These are phyloP conservation scores for Sebastiscus tertius DNA, from an alignment of 2,797 vertebrate genomes.

Conservation along the genomic window DNA sequence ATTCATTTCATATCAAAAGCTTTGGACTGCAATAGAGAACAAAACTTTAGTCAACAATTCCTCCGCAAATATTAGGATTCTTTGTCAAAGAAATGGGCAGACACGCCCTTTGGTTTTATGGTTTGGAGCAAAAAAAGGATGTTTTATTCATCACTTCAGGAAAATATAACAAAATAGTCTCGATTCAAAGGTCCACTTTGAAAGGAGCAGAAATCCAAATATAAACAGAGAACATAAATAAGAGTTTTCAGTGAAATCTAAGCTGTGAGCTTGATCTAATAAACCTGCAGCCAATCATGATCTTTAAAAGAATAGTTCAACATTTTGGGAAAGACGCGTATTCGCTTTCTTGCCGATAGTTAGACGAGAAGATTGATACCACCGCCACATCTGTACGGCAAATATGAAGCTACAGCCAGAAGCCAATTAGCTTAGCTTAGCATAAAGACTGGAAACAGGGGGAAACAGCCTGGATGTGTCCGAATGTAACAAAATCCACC, in stretches of 20 bases:
- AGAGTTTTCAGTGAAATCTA: background rate
- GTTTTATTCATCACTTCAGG: background rate
- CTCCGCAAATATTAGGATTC: background rate
- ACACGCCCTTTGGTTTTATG: background rate
- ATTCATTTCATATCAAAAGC: conserved; percentile 1
- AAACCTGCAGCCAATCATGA: background rate
- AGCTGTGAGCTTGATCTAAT: background rate
- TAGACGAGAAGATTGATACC: background rate
- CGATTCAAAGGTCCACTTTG: background rate
- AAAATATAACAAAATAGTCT: background rate
- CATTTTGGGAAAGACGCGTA: background rate
- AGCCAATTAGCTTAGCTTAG: background rate
- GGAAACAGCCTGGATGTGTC: background rate
- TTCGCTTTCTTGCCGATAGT: background rate
- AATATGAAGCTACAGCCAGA: background rate
- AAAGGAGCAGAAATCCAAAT: background rate
- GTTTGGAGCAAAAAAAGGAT: background rate
- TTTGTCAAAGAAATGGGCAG: background rate
- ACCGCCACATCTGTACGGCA: fast-evolving
- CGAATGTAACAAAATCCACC: background rate
- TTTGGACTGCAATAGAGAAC: background rate
- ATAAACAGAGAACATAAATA: background rate
- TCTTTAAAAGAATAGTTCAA: background rate
- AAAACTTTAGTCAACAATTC: background rate
- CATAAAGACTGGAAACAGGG: background rate